These are phyloP conservation scores for Chrysochloris asiatica DNA, from an alignment of 2,113 vertebrate species.

Conservation along the genomic window DNA sequence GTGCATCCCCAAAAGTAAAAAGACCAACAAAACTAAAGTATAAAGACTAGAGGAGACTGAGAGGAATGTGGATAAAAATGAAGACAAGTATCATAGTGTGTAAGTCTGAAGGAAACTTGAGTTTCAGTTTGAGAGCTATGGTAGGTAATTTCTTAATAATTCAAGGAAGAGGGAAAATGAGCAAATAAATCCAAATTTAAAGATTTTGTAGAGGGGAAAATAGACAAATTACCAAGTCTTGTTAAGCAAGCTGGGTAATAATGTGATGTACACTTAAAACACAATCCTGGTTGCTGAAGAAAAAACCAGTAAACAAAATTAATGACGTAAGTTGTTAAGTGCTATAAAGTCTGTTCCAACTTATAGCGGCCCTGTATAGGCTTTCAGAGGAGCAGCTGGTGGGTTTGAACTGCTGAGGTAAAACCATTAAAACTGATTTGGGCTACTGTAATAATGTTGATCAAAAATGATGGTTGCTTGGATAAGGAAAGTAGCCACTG, in stretches of 20 bases:
- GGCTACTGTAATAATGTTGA: background rate
- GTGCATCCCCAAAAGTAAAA: background rate
- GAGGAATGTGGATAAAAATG: accelerated
- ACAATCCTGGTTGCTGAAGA: background rate
- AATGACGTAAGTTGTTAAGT: background rate
- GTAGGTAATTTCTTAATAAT: background rate
- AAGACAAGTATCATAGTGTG: background rate
- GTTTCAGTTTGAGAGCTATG: background rate
- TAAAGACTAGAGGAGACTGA: background rate
- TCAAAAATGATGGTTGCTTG: background rate
- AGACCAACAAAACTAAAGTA: background rate
- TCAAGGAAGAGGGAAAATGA: background rate
- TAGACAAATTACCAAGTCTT: background rate
- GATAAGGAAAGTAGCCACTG: background rate
- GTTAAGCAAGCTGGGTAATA: background rate
- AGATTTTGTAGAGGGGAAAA: background rate
- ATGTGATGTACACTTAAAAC: background rate
- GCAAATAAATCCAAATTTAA: background rate
- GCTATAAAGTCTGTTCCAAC: too few species aligned
- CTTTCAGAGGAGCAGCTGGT: too few species aligned
- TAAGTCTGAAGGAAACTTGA: background rate
- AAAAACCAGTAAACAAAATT: background rate
- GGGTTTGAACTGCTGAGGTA: too few species aligned
- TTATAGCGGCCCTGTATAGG: too few species aligned
- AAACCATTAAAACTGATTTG: background rate